A percentile compares a stretch with the other conserved stretches of the same genome.
These are phyloP conservation scores for Genyomyrus donnyi DNA, from an alignment of 2,113 vertebrate genomes.

Conservation along the genomic window DNA sequence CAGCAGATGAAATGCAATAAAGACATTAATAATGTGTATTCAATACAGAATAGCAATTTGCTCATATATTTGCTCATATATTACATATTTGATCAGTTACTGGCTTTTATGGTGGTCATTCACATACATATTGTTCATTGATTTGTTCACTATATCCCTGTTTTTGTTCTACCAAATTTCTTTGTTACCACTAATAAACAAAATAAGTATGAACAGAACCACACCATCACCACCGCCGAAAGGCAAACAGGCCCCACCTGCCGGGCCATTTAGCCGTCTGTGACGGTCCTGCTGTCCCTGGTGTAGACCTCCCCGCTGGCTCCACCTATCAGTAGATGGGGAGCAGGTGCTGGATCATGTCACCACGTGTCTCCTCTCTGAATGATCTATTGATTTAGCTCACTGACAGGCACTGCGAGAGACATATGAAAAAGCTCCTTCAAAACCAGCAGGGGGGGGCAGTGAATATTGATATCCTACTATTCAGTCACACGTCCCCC, in stretches of 20 bases:
- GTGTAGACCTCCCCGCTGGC: not conserved
- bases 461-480: not conserved
- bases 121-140: not conserved
- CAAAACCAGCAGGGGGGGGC: not conserved
- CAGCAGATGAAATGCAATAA: not conserved
- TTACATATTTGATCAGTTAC: not conserved
- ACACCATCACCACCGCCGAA: not conserved
- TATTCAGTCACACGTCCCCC: not conserved
- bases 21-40: not conserved
- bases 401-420: not conserved
- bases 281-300: not conserved
- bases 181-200: not conserved
- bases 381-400: not conserved
- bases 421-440: constrained; percentile 6
- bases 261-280: not conserved
- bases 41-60: not conserved
- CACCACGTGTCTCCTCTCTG: not conserved
- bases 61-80: not conserved
- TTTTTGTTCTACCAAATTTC: not conserved
- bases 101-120: not conserved
- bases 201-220: not conserved
- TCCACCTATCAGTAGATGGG: not conserved
- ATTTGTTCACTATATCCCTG: not conserved
- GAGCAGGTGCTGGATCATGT: not conserved
- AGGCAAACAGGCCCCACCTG: not conserved